Base-by-base conservation (phyloP, 2,113 vertebrate species). In the Dicerorhinus sumatrensis region DNA sequence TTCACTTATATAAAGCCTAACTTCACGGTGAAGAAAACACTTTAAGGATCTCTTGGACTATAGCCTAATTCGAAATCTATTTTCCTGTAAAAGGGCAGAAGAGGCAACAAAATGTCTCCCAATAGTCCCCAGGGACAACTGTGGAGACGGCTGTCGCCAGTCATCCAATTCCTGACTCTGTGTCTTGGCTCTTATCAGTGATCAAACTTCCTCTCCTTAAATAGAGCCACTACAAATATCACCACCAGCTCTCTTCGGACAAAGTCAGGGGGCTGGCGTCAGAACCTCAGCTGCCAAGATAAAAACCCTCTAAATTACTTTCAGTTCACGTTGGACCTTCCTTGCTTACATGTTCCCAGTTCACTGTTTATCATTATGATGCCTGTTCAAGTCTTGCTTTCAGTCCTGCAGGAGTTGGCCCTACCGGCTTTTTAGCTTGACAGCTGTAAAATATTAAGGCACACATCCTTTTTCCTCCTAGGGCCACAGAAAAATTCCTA, bases 201-300 rank as follows among this genome's bases (percentile, higher is more conserved):
- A 96, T 94, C 97, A 54, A 95, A 95, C 90, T 98, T 98, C 95
- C 97, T 95, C 84, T 97, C 97, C 90, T 89, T 94, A 98, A 98
- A 98, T 95, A 96, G 86, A 94, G 75, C 48, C 46, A 70, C 67
- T 48, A 63, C 80, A 92, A 92, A 96, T 79, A 96, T 95, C 94
- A 94, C 89, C 80, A 89, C 65, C 63, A 97, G 65, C 83, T 85
- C 88, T 94, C 96, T 85, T 81, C 0, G 27, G 54, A 73, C 76
- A 88, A 92, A 90, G 97, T 46, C 87, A 76, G 20, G 42, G 62
- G 27, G 91, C 84, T 97, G 93, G 70, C 87, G 25, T 92, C 95
- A 94, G 95, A 88, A 92, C 46, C 58, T 91, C 62, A 75, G 76
- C 94, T 97, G 87, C 87, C 92, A 96, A 96, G 94, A 98, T 56